Evolutionary conservation across 2,888 invertebrate genomes (phyloP), one percentile per base, ranked within the genome.

Genomic region (Siphlonurus alternatus): DNA sequence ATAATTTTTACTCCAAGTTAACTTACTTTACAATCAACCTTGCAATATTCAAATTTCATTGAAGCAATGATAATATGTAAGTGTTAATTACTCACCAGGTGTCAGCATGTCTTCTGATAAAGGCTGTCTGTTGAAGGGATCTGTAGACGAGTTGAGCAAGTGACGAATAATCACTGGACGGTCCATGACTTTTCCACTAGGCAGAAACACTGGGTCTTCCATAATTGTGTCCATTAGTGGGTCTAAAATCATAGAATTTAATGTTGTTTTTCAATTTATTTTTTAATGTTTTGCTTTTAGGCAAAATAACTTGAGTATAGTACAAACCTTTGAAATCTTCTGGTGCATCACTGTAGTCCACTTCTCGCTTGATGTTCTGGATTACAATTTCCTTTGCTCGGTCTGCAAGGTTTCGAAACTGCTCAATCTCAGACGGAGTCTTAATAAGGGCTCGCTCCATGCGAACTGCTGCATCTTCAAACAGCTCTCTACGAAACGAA

Each of bases 201-300:
- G 96, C 71, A 97, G 79, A 67, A 87, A 78, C 10, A 97, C 97
- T 10, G 97, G 97, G 77, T 97, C 96, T 3, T 87, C 87, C 96
- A 97, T 97, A 62, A 97, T 78, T 0, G 96, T 96, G 75, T 95
- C 95, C 97, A 97, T 97, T 51, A 97, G 80, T 0, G 96, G 96
- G 79, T 97, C 97, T 61, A 22, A 62, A 63, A 54, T 59, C 60
- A 53, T 53, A 61, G 10, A 66, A 59, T 25, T 25, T 15, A 62
- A 18, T 25, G n/a, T 51, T n/a, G n/a, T n/a, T n/a, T n/a, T 15
- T 20, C 19, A 62, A n/a, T 1, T 23, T 24, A 20, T 22, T 25
- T 23, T n/a, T 1, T 1, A 22, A 63, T 2, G 23, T 15, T 15
- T 10, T 56, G 1, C 15, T 1, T 22, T 22, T 7, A 56, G 1